These are phyloP conservation scores for Ictidomys tridecemlineatus DNA, from an alignment of 2,113 vertebrate species.

Conservation along the genomic window DNA sequence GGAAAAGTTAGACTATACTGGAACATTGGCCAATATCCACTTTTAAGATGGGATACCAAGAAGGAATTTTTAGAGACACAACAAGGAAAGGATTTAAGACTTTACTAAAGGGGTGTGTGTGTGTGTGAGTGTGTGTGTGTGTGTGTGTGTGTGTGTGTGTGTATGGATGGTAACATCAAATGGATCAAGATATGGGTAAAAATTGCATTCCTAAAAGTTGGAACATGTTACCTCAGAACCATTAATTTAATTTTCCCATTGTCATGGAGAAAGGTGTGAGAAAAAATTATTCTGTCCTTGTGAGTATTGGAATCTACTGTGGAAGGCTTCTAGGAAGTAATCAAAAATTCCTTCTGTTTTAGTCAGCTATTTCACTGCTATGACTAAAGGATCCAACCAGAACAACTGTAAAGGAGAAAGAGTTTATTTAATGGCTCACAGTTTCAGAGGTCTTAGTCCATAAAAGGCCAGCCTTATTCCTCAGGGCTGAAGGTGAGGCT, in stretches of 20 bases:
- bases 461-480: no score
- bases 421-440: no score
- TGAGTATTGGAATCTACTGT: not conserved
- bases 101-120: not conserved
- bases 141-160: no score
- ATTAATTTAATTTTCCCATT: not conserved
- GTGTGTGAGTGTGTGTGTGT: fast-evolving
- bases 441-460: no score
- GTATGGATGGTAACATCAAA: not conserved
- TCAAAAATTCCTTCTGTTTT: not conserved
- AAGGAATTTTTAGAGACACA: not conserved
- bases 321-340: not conserved
- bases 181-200: not conserved
- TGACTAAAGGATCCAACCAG: no score
- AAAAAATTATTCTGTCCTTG: not conserved
- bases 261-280: not conserved
- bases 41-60: not conserved
- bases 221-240: not conserved
- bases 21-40: not conserved
- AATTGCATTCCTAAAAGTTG: not conserved
- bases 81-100: not conserved
- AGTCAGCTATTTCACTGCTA: no score
- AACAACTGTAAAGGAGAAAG: no score
- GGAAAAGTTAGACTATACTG: not conserved
- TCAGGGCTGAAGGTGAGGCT: no score